These are phyloP conservation scores for Emys orbicularis DNA, from an alignment of 2,797 vertebrate genomes.

Conservation along the genomic window DNA sequence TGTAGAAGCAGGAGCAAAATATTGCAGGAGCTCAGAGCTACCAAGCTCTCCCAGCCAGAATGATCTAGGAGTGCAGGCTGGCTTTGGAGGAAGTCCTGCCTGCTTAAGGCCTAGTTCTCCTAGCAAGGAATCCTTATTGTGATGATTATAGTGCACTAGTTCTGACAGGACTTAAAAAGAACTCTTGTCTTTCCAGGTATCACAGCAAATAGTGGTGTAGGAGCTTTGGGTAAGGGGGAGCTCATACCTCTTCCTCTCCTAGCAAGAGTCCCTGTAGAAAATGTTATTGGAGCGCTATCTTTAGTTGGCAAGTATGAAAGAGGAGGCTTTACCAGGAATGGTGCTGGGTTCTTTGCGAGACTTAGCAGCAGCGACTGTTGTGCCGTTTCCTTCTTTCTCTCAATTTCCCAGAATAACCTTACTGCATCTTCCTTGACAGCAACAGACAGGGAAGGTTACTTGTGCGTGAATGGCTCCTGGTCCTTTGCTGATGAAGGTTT, in stretches of 20 bases:
- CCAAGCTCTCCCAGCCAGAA: background rate
- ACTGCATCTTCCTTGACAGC: slow-evolving; percentile 19
- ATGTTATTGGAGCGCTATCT: background rate
- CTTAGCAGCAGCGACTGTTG: background rate
- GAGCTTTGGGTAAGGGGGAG: slow-evolving; percentile 10
- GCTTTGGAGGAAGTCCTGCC: slow-evolving; percentile 33
- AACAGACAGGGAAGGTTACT: background rate
- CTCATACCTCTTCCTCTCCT: slow-evolving; percentile 50
- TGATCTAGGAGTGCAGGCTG: background rate
- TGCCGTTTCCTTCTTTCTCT: background rate
- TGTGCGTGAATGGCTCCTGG: background rate
- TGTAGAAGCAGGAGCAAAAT: background rate
- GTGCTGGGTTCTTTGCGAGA: background rate
- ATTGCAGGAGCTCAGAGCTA: background rate
- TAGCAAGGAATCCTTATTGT: background rate
- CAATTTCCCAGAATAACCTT: slow-evolving; percentile 32
- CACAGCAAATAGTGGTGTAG: slow-evolving; percentile 37
- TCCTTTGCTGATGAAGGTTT: background rate
- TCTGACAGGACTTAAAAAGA: background rate
- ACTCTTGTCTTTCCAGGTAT: background rate
- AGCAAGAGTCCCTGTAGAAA: slow-evolving; percentile 31
- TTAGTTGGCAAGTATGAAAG: slow-evolving; percentile 31
- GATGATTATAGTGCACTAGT: background rate
- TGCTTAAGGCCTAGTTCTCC: background rate
- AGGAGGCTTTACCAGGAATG: background rate